phyloP scores from a whole-genome alignment of 2,888 invertebrate genomes.

The Brachyopa scutellaris region DNA sequence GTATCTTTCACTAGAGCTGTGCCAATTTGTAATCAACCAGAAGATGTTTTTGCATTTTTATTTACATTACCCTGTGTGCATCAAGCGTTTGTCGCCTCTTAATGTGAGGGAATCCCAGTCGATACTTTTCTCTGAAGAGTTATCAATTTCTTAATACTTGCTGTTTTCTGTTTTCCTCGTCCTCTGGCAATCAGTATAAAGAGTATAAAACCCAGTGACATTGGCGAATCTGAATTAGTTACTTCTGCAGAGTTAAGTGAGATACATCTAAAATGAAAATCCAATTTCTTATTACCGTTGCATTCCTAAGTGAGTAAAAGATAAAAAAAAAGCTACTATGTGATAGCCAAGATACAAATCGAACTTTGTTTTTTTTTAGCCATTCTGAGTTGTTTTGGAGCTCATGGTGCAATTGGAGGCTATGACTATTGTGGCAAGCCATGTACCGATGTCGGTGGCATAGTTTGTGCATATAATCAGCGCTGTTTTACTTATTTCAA shows the following conservation, averaged over 20 bases:
- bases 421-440: slow-evolving; percentile 63
- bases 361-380: background rate
- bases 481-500: slow-evolving; percentile 40
- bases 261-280: slow-evolving; percentile 30
- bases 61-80: background rate
- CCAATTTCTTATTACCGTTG: slow-evolving; percentile 27
- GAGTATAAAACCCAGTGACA: slow-evolving; percentile 21
- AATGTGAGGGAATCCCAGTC: slow-evolving; percentile 31
- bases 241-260: background rate
- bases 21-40: background rate
- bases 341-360: background rate
- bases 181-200: background rate
- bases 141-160: background rate
- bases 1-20: background rate
- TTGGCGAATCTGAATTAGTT: slow-evolving; percentile 16
- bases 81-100: background rate
- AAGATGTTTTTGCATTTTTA: background rate
- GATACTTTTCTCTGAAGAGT: slow-evolving; percentile 20
- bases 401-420: slow-evolving; percentile 46
- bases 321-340: background rate
- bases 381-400: slow-evolving; percentile 36
- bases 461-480: slow-evolving; percentile 52
- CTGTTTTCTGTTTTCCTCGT: background rate
- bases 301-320: slow-evolving; percentile 37
- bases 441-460: slow-evolving; percentile 32